Percentiles rank a stretch among this genome's conserved stretches.
Conservation (phyloP, 1,140 invertebrate species). For the Leptinotarsa texana region DNA sequence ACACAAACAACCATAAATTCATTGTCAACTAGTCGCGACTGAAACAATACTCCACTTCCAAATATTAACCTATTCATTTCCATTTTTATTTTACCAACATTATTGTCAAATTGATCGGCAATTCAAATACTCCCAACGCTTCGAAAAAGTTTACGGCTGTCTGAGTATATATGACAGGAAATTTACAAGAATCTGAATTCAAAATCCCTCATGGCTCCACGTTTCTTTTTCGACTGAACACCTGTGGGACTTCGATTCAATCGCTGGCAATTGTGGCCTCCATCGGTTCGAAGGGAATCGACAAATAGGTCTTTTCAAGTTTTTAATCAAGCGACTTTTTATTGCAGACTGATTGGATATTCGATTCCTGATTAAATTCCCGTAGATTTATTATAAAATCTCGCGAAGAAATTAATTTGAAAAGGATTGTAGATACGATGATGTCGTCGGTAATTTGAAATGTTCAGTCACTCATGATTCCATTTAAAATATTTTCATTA, state of each 20-base stretch:
- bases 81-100: background rate
- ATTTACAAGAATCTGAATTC: constrained; percentile 1
- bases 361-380: too few relatives aligned
- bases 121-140: background rate
- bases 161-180: constrained; percentile 2
- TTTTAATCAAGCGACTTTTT: background rate
- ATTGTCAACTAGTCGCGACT: too few relatives aligned
- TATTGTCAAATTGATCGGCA: background rate
- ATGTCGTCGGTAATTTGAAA: too few relatives aligned
- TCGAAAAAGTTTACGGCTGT: background rate
- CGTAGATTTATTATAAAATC: too few relatives aligned
- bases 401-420: too few relatives aligned
- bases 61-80: too few relatives aligned
- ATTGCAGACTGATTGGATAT: background rate
- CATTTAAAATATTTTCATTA: too few relatives aligned
- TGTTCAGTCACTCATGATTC: too few relatives aligned
- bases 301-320: background rate
- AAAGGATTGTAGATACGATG: too few relatives aligned
- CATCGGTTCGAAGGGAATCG: background rate
- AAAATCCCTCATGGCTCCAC: background rate
- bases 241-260: background rate
- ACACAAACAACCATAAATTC: too few relatives aligned
- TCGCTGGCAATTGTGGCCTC: background rate
- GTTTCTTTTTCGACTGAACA: background rate
- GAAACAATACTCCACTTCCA: too few relatives aligned